Base-by-base conservation (phyloP, 2,113 vertebrate species). In the Gnathonemus longibarbis region DNA sequence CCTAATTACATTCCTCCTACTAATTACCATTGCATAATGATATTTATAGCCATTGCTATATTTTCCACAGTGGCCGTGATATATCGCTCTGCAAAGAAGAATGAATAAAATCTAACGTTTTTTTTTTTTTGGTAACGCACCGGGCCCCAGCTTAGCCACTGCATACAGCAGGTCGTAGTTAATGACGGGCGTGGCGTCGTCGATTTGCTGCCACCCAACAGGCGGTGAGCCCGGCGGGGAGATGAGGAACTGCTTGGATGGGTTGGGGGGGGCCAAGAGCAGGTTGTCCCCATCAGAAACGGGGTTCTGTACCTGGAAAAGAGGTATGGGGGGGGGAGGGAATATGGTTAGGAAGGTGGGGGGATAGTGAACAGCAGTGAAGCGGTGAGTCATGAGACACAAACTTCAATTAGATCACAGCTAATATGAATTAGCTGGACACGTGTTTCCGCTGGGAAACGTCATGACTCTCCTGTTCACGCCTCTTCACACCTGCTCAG, bases 231-330 rank as follows among this genome's bases (percentile, higher is more conserved):
- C 96, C 21, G 97, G 97, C 58, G 97, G 97, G 1, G 97, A 97
- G 96, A 98, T 97, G 95, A 98, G 97, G 92, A 97, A 97, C 94
- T 97, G 97, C 94, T 97, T 97, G 90, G 96, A 95, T 9, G 97
- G 97, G 95, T 97, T 97, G 11, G 97, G 97, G 10, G 96, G 97
- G 83, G 97, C 97, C 96, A 98, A 93, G 87, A 97, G 97, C 91
- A 97, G 95, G 93, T 97, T 97, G 91, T 97, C 97, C 92, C 97
- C 96, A n/a, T 96, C 96, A 88, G 96, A 96, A 93, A 95, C 95
- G 3, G 96, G 94, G 58, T 94, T 95, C 94, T 97, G 97, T 90
- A 97, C 97, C 97, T 97, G 93, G 91, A 89, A 90, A 93, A 77
- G 46, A 48, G 46, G 77, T 2, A 8, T 10, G 11, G 46, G 27